Percentiles rank a stretch among this genome's conserved stretches.
Evolutionary conservation across 2,113 vertebrate genomes (phyloP).

Genomic region (Chunga burmeisteri): DNA sequence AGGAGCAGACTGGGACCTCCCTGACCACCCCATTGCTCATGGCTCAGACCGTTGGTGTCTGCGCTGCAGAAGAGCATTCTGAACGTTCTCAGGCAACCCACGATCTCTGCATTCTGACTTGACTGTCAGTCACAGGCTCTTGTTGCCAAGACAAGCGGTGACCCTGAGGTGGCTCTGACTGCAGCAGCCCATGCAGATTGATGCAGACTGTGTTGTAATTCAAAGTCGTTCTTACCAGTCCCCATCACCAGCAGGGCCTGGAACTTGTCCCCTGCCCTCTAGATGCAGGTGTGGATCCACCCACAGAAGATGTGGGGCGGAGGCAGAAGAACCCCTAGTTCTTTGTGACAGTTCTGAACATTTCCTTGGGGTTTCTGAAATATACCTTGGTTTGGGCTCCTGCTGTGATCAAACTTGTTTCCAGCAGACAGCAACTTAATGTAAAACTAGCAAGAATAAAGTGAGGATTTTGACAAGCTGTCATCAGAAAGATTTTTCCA

Average conservation of each 20-base stretch:
- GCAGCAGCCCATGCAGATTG: background rate
- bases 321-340: background rate
- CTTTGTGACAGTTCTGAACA: background rate
- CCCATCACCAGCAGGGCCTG: background rate
- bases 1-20: background rate
- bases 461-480: background rate
- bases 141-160: background rate
- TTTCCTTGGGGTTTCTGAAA: background rate
- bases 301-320: background rate
- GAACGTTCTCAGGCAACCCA: background rate
- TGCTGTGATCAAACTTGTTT: background rate
- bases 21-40: background rate
- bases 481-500: background rate
- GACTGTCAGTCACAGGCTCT: fast-evolving
- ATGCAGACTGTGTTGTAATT: background rate
- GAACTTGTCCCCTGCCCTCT: background rate
- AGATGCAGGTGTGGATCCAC: background rate
- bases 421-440: background rate
- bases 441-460: background rate
- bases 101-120: background rate
- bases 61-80: background rate
- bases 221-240: background rate
- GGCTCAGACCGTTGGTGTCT: background rate
- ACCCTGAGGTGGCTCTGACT: background rate
- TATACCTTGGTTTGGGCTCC: background rate